Conservation (phyloP, 2,797 vertebrate genomes). For the Typhlichthys subterraneus region DNA sequence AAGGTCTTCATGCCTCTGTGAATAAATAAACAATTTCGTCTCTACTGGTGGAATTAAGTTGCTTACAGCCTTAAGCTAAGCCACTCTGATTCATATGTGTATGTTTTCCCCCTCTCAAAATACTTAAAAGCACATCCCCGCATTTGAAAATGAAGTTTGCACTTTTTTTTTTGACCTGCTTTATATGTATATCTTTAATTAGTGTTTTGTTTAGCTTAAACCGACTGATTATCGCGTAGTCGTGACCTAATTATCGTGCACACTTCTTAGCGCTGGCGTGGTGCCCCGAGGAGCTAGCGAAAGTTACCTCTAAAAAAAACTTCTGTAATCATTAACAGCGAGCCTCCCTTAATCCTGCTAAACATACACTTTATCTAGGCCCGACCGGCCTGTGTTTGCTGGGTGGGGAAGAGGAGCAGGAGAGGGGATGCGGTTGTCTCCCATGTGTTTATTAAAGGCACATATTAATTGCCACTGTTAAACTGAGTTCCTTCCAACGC, state of each 20-base stretch:
- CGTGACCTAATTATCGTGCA: slow-evolving; percentile 83
- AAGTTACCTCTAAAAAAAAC: slow-evolving; percentile 88
- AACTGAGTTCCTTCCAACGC: slow-evolving; percentile 64
- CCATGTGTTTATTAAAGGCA: slow-evolving; percentile 67
- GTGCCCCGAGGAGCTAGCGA: slow-evolving; percentile 79
- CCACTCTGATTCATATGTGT: slow-evolving; percentile 76
- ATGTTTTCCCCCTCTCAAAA: slow-evolving; percentile 63
- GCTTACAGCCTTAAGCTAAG: slow-evolving; percentile 85
- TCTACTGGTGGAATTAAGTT: slow-evolving; percentile 86
- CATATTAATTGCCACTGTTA: slow-evolving; percentile 75
- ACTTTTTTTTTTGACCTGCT: slow-evolving; percentile 79
- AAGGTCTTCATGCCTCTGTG: slow-evolving; percentile 83
- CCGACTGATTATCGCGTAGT: slow-evolving; percentile 80
- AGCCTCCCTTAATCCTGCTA: slow-evolving; percentile 84
- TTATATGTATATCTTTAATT: slow-evolving; percentile 86
- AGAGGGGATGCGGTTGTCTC: slow-evolving; percentile 53
- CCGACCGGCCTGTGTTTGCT: slow-evolving; percentile 60
- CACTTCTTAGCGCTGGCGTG: slow-evolving; percentile 73
- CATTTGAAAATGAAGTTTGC: slow-evolving; percentile 81
- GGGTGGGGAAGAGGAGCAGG: slow-evolving; percentile 17
- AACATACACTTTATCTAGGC: slow-evolving; percentile 79
- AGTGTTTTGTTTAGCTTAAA: slow-evolving; percentile 78
- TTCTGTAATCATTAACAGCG: slow-evolving; percentile 85
- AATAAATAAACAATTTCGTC: slow-evolving; percentile 86
- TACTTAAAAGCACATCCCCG: slow-evolving; percentile 81